Base-by-base conservation (phyloP, 2,113 vertebrate species). In the Anas platyrhynchos region DNA sequence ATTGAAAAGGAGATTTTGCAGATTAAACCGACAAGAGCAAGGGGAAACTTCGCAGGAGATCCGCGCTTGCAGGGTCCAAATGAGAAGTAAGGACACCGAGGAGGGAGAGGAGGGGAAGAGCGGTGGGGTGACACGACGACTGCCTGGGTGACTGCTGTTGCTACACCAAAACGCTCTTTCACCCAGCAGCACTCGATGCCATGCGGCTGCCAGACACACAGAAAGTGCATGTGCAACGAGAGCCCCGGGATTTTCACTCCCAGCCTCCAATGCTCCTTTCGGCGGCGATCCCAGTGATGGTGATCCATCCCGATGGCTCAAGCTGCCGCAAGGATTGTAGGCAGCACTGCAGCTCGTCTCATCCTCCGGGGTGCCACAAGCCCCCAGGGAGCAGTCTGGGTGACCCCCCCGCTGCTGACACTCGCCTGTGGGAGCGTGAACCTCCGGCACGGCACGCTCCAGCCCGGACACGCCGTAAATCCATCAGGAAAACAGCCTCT, bases 81-180 rank as follows among this genome's bases (percentile, higher is more conserved):
- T 2, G 4, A 59, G 67, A 2, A 26, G 48, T 15, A 43, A 48
- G 1, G 14, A 84, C 81, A 81, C 20, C 41, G 54, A 31, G 0
- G 11, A 0, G 1, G 56, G 27, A 81, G 43, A 75, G 22, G 62
- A 61, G 12, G 38, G n/a, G 32, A 88, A 91, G 13, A 65, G 76
- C 25, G n/a, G 10, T 0, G 0, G 61, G 7, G 27, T 2, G 1
- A 58, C 59, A 48, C 1, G 7, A 72, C 1, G 0, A 12, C 18
- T 22, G 54, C 73, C 41, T 43, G 0, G 0, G 22, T 14, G 69
- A 61, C 61, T 84, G 65, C 38, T 67, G 86, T 73, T 61, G 9
- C 29, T 8, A 10, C 16, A 5, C 52, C 38, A 36, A 74, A 75
- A 75, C 4, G 13, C 29, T 50, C 59, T 74, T 73, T 86, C 2